Percentiles rank a stretch among this genome's conserved stretches.
These are phyloP conservation scores for Disparrhopalites patrizii DNA, from an alignment of 2,888 invertebrate genomes.

Conservation along the genomic window DNA sequence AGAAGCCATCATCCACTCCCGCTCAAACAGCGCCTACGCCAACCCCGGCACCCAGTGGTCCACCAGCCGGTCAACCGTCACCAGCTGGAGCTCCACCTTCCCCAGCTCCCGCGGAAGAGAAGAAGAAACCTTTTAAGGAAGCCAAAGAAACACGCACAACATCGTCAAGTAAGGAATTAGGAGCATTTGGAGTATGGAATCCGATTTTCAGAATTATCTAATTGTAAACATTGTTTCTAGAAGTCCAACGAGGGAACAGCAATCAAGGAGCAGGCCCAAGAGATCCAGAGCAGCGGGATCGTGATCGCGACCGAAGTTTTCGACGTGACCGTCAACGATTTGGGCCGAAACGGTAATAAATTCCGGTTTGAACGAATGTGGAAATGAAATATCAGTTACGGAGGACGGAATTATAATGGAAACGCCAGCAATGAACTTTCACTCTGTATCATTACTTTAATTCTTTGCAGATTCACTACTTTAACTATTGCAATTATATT, in stretches of 20 bases:
- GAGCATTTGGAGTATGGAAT: not conserved
- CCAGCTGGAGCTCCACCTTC: conserved; percentile 17
- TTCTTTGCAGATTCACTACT: too few relatives aligned
- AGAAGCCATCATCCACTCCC: conserved; percentile 34
- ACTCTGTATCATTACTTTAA: conserved; percentile 21
- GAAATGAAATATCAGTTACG: not conserved
- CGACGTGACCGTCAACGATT: conserved; percentile 27
- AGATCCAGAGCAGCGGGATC: conserved; percentile 35
- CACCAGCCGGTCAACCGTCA: not conserved
- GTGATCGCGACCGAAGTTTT: conserved; percentile 38
- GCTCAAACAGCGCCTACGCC: conserved; percentile 9
- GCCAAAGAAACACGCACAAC: conserved; percentile 41
- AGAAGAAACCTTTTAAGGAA: conserved; percentile 39
- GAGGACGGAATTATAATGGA: conserved; percentile 4
- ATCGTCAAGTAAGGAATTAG: conserved; percentile 37
- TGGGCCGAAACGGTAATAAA: conserved; percentile 13
- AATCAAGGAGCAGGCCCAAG: conserved; percentile 32
- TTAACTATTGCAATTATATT: not conserved
- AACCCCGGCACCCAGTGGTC: not conserved
- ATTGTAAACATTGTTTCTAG: conserved; percentile 11
- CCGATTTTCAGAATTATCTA: not conserved
- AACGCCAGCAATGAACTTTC: conserved; percentile 10
- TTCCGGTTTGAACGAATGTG: not conserved
- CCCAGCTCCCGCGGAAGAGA: conserved; percentile 31
- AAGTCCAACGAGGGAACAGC: conserved; percentile 34